Percentiles rank a stretch among this genome's conserved stretches.
Conservation (phyloP, 2,888 invertebrate genomes). For the Schizaphis graminum region DNA sequence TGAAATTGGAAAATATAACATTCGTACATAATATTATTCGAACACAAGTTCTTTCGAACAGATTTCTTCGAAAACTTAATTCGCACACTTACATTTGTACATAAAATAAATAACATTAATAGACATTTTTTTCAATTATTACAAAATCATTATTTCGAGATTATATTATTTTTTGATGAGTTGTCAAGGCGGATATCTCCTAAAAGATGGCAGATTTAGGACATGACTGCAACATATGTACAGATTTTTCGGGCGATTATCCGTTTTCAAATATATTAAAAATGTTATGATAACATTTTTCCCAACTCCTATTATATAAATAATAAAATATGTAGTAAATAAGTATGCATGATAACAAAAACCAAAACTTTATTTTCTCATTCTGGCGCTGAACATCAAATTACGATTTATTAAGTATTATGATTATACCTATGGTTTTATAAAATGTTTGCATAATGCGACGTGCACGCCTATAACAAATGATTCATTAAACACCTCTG, state of each 20-base stretch:
- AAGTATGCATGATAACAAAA: not conserved
- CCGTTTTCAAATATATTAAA: not conserved
- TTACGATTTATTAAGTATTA: not conserved
- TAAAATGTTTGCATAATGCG: not conserved
- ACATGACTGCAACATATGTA: not conserved
- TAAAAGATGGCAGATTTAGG: not conserved
- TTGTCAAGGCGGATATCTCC: not conserved
- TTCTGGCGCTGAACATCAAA: not conserved
- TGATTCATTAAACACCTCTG: constrained; percentile 43
- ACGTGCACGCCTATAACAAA: not conserved
- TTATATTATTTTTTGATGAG: not conserved
- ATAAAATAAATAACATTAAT: not conserved
- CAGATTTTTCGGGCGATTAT: not conserved
- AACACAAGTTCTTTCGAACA: too few relatives aligned
- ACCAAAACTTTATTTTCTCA: not conserved
- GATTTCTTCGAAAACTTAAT: too few relatives aligned
- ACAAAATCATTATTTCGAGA: not conserved
- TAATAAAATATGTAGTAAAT: not conserved
- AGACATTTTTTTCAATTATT: not conserved
- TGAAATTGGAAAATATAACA: too few relatives aligned
- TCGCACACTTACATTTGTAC: too few relatives aligned
- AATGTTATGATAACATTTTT: too few relatives aligned
- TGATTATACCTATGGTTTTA: not conserved
- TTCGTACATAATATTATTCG: too few relatives aligned
- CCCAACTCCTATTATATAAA: not conserved